Percentiles rank a stretch among this genome's conserved stretches.
phyloP scores from a whole-genome alignment of 2,888 invertebrate species.

The Keiferia lycopersicella region DNA sequence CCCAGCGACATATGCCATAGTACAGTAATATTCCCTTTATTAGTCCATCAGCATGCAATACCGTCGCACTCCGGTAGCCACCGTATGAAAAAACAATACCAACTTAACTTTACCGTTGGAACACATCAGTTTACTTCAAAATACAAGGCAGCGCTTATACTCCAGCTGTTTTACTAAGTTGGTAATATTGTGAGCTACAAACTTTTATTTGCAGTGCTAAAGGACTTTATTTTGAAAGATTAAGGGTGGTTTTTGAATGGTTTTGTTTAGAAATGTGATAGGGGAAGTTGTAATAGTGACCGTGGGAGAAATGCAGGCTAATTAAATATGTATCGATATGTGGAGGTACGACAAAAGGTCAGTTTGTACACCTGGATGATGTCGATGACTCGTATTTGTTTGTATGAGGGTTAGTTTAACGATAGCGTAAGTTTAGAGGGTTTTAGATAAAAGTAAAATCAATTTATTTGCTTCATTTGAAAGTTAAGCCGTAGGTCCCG shows the following conservation, averaged over 20 bases:
- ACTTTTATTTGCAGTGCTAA: constrained; percentile 26
- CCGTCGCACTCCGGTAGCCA: constrained; percentile 60
- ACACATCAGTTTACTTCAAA: background rate
- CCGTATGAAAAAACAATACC: constrained; percentile 23
- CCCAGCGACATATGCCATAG: constrained; percentile 59
- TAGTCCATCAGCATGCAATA: constrained; percentile 65
- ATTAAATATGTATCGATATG: constrained; percentile 73
- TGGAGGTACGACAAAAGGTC: constrained; percentile 62
- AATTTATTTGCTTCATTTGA: too few relatives aligned
- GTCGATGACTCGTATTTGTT: constrained; percentile 30
- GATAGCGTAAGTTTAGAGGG: background rate
- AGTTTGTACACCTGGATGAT: constrained; percentile 45
- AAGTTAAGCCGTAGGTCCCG: too few relatives aligned
- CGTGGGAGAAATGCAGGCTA: constrained; percentile 70
- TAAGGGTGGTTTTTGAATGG: constrained; percentile 1
- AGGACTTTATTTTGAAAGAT: background rate
- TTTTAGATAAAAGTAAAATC: too few relatives aligned
- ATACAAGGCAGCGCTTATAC: background rate
- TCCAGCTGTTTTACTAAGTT: background rate
- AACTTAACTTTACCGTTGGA: background rate
- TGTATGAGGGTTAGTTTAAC: background rate
- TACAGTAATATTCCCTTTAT: constrained; percentile 57
- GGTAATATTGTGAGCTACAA: background rate
- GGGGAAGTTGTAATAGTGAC: constrained; percentile 39
- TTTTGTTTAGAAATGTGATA: background rate